A percentile compares a stretch with the other conserved stretches of the same genome.
These are phyloP conservation scores for Anguilla rostrata DNA, from an alignment of 2,113 vertebrate species.

Conservation along the genomic window DNA sequence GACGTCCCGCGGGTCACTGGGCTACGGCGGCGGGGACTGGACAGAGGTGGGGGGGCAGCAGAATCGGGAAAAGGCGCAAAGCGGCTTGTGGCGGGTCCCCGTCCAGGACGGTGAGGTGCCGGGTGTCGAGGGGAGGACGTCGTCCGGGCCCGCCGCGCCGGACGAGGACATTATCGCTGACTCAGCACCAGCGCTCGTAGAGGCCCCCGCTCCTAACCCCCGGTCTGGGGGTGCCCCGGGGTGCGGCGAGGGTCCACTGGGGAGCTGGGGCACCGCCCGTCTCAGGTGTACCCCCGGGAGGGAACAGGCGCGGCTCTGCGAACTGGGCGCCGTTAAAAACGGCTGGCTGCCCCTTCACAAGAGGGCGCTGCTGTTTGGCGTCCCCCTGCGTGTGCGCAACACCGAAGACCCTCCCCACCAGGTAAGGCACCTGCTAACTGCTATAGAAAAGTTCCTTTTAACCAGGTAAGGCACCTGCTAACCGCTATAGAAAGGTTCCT, in stretches of 20 bases:
- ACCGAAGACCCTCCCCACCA: slow-evolving; percentile 23
- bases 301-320: slow-evolving; percentile 17
- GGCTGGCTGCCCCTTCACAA: slow-evolving; percentile 25
- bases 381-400: neutral
- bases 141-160: too few species aligned
- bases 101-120: neutral
- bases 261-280: slow-evolving; percentile 24
- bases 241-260: neutral
- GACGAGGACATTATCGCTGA: neutral
- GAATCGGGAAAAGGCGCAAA: neutral
- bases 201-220: neutral
- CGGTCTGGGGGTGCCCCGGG: neutral
- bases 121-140: neutral
- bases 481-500: too few species aligned
- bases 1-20: slow-evolving; percentile 29
- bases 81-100: neutral
- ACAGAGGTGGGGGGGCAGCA: neutral
- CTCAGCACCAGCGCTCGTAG: neutral
- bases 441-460: neutral
- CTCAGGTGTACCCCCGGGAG: slow-evolving; percentile 30
- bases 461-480: too few species aligned
- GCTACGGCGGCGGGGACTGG: slow-evolving; percentile 12
- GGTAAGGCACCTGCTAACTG: slow-evolving; percentile 42
- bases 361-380: slow-evolving; percentile 20
- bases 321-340: slow-evolving; percentile 21